Evolutionary conservation across 2,888 invertebrate species (phyloP).

Genomic region (Eristalis tenax): DNA sequence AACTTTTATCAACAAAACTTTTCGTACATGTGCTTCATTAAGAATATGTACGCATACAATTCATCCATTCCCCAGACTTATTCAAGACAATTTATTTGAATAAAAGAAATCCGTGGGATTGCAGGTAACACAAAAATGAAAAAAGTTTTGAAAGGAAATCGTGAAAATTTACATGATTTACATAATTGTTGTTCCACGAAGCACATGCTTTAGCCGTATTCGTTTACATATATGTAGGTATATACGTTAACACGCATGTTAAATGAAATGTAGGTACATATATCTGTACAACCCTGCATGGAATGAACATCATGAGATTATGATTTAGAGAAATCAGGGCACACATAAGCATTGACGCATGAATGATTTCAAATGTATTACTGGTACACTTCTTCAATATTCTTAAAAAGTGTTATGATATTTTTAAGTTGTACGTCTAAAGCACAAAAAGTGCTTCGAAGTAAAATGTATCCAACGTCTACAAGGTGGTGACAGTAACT

Average conservation of each 20-base stretch:
- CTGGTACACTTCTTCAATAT: no score
- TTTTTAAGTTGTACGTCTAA: no score
- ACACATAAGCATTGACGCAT: no score
- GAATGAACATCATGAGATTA: no score
- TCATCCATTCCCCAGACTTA: background rate
- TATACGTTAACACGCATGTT: no score
- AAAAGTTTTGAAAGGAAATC: background rate
- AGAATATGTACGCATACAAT: background rate
- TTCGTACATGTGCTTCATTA: slow-evolving; percentile 10
- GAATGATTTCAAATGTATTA: no score
- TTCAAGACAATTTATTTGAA: slow-evolving; percentile 1
- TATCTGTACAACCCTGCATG: background rate
- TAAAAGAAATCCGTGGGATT: background rate
- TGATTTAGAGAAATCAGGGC: no score
- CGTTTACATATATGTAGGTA: no score
- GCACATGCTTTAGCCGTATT: background rate
- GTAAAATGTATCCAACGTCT: background rate
- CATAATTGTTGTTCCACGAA: background rate
- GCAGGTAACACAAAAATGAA: background rate
- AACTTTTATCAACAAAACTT: slow-evolving; percentile 7
- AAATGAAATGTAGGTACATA: background rate
- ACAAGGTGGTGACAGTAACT: background rate
- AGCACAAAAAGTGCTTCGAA: no score
- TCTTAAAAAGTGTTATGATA: no score
- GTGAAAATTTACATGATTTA: background rate